Evolutionary conservation across 2,113 vertebrate species (phyloP).

Genomic region (Pithys albifrons): DNA sequence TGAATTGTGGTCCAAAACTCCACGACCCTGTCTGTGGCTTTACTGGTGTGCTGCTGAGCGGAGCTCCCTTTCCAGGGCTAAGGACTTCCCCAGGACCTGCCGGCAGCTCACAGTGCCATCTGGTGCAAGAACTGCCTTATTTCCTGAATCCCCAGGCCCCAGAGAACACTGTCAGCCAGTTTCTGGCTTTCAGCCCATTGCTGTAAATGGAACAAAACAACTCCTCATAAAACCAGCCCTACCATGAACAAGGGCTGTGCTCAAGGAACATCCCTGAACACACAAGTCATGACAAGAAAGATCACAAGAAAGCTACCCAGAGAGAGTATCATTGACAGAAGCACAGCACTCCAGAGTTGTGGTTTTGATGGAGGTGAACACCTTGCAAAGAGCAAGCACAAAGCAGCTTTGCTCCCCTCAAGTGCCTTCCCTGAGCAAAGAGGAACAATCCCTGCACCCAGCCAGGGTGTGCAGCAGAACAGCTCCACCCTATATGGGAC

Average conservation of each 20-base stretch:
- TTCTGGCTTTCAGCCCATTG: neutral
- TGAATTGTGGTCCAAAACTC: neutral
- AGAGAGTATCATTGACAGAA: neutral
- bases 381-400: neutral
- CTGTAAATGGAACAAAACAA: neutral
- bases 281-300: too few species aligned
- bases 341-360: rapidly evolving
- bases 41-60: neutral
- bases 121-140: neutral
- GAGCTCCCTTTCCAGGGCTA: neutral
- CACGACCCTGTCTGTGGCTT: neutral
- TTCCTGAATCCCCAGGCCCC: rapidly evolving
- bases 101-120: neutral
- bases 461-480: neutral
- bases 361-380: neutral
- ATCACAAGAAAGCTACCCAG: neutral
- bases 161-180: neutral
- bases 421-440: neutral
- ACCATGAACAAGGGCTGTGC: neutral
- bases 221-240: neutral
- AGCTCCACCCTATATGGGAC: neutral
- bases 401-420: neutral
- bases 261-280: neutral
- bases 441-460: neutral
- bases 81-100: neutral